Base-by-base conservation (phyloP, 2,888 invertebrate genomes). In the Sialis fuliginosa region DNA sequence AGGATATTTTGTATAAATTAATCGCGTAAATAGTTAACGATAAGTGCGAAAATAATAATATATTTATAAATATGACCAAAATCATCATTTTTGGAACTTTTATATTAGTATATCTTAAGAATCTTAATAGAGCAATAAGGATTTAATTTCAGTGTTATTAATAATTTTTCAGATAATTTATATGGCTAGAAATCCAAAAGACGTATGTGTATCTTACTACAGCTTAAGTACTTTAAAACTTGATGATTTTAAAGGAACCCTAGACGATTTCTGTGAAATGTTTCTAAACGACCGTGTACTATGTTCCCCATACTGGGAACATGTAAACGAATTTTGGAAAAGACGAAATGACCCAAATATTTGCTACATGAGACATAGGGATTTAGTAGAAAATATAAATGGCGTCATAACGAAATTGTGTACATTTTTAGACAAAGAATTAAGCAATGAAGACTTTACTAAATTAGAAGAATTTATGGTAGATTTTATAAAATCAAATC, bases 131-230 rank as follows among this genome's bases (percentile, higher is more conserved):
- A n/a, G n/a, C n/a, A n/a, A n/a, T n/a, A n/a, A n/a, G n/a, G n/a
- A n/a, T n/a, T n/a, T n/a, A n/a, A n/a, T n/a, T n/a, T n/a, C n/a
- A n/a, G n/a, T n/a, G n/a, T n/a, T n/a, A n/a, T n/a, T n/a, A n/a
- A 22, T 22, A 4, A 22, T 10, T 61, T 57, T 53, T 64, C 61
- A 64, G 75, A 75, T 84, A 4, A 68, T 85, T 10, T 83, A 83
- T 56, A 75, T 82, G 0, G 72, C 75, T 0, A 70, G 85, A 54
- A 81, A 85, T 57, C 77, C 82, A 0, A 77, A 82, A 54, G 85
- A 85, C 57, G 76, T 78, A 0, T 71, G 74, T 2, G 74, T 83
- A 1, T 84, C 84, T 0, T 84, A 71, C 57, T 77, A 80, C 57
- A 72, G 81, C 48, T 74, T 75, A 54, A 73, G 70, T 51, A 67